Base-by-base conservation (phyloP, 2,888 invertebrate genomes). In the Julus scanicus region DNA sequence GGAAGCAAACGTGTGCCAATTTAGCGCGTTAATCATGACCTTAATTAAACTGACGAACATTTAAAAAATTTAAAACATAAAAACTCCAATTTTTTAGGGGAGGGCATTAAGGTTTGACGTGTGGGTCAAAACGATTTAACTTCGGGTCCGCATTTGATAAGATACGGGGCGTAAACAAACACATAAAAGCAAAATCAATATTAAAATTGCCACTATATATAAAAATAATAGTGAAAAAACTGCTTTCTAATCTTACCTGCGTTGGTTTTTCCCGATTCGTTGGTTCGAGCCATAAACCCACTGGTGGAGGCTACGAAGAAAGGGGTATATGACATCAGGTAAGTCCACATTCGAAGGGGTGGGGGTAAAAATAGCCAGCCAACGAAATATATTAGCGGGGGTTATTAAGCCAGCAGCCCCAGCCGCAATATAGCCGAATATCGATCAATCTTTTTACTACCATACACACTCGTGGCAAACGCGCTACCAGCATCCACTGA, bases 381-480 rank as follows among this genome's bases (percentile, higher is more conserved):
- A 84, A 29, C 29, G 29, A 44, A 84, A 84, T 48, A 84, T 84
- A 84, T 84, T 84, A 84, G 84, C n/a, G 37, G 40, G 48, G 48
- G 44, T 84, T 84, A 84, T 84, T 84, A 44, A 44, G 40, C 84
- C 71, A 71, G 84, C 40, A 84, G 84, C 84, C 40, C 48, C 84
- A 84, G 40, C 84, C 40, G 44, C 48, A 84, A 84, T 48, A 84
- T 48, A 44, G 84, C 40, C 84, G 48, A 84, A 48, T 84, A 84
- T 84, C 84, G 84, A 84, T 84, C 48, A 84, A 84, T 84, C 84
- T 84, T 84, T 40, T 84, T 84, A 84, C 84, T 44, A 84, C 84
- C 40, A 84, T 48, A 84, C 40, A 40, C 84, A 84, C 84, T 84
- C 71, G 84, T n/a, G 48, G 48, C 40, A 20, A 48, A 40, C 84